Evolutionary conservation across 2,888 invertebrate species (phyloP).

Genomic region (Conomelus anceps): DNA sequence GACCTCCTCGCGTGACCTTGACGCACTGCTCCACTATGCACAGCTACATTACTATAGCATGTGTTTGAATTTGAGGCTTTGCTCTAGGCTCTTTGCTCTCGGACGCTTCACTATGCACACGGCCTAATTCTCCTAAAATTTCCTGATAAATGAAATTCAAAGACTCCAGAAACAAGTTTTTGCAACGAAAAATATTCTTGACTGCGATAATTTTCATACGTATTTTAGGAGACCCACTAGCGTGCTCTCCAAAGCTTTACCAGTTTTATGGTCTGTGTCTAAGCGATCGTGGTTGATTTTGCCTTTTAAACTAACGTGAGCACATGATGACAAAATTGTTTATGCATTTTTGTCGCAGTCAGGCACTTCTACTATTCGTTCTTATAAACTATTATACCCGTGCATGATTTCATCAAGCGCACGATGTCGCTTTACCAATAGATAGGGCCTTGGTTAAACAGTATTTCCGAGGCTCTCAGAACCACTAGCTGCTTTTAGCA

Average conservation of each 20-base stretch:
- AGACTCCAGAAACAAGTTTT: not conserved
- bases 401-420: not conserved
- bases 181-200: not conserved
- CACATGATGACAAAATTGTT: not conserved
- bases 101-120: too few species aligned
- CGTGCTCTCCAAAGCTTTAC: not conserved
- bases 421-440: not conserved
- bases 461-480: not conserved
- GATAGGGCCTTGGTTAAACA: not conserved
- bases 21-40: too few species aligned
- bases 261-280: not conserved
- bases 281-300: not conserved
- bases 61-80: too few species aligned
- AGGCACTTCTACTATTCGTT: not conserved
- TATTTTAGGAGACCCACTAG: not conserved
- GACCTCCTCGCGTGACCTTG: too few species aligned
- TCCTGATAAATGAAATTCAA: not conserved
- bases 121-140: too few species aligned
- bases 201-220: not conserved
- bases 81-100: too few species aligned
- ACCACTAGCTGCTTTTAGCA: not conserved
- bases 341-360: not conserved
- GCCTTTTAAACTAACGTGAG: not conserved
- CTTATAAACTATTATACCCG: not conserved
- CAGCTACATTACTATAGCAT: too few species aligned